phyloP scores from a whole-genome alignment of 2,888 invertebrate species.

The Drosophila histrio region DNA sequence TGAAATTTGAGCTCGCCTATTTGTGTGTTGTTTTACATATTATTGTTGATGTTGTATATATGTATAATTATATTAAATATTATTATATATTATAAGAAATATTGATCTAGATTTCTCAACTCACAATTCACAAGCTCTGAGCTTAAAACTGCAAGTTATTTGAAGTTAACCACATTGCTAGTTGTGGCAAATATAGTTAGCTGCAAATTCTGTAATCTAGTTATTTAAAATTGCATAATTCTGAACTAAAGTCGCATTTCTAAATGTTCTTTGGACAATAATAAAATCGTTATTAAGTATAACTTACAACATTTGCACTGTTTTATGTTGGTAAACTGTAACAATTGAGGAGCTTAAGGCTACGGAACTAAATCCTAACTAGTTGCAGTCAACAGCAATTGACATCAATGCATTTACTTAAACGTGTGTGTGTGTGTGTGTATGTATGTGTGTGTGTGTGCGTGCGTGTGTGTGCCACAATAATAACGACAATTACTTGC shows the following conservation, averaged over 20 bases:
- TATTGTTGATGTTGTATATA: no score
- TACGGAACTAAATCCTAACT: slow-evolving; percentile 3
- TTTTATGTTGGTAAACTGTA: not conserved
- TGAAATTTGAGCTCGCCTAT: no score
- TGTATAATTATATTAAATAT: no score
- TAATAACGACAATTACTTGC: slow-evolving; percentile 32
- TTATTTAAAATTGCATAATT: not conserved
- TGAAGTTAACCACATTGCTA: no score
- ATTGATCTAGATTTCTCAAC: no score
- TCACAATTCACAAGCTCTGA: no score
- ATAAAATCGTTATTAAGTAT: not conserved
- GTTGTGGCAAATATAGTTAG: no score
- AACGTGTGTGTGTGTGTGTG: slow-evolving; percentile 1
- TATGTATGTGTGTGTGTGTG: not conserved
- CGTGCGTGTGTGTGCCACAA: slow-evolving; percentile 9
- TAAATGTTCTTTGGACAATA: not conserved
- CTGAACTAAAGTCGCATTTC: no score
- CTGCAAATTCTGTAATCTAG: no score
- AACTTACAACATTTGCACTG: not conserved
- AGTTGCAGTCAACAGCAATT: slow-evolving; percentile 14
- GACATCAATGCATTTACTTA: not conserved
- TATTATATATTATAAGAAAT: no score
- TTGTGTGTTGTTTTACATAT: no score
- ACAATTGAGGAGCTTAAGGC: not conserved
- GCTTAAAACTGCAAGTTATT: no score